These are phyloP conservation scores for Triplophysa rosa DNA, from an alignment of 2,113 vertebrate genomes.

Conservation along the genomic window DNA sequence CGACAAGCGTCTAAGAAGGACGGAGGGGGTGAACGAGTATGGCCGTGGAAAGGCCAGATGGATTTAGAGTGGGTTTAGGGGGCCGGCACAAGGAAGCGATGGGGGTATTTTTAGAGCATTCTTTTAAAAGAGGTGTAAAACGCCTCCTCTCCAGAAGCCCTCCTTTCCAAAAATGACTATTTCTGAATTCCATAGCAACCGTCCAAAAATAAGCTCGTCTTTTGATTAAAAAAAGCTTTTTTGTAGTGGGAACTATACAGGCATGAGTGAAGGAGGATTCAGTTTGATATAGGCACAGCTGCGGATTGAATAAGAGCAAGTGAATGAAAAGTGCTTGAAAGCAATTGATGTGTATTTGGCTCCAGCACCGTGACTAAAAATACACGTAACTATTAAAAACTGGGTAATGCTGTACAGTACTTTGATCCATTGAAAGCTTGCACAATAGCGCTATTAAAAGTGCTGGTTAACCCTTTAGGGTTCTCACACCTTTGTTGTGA, in stretches of 20 bases:
- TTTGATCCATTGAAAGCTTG: constrained; percentile 3
- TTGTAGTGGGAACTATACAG: not conserved
- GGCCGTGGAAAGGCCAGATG: constrained; percentile 37
- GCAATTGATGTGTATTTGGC: constrained; percentile 4
- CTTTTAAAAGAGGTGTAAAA: constrained; percentile 44
- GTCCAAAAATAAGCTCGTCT: constrained; percentile 50
- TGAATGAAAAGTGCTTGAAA: constrained; percentile 8
- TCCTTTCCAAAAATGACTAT: constrained; percentile 33
- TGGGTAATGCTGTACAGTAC: not conserved
- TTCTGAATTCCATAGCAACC: constrained; percentile 56
- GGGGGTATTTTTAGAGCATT: constrained; percentile 55
- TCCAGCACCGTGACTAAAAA: constrained; percentile 6
- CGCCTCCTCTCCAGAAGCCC: constrained; percentile 25
- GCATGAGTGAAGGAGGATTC: not conserved
- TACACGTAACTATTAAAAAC: constrained; percentile 4
- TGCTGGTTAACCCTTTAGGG: too few species aligned
- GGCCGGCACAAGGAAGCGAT: constrained; percentile 30
- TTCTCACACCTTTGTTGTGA: too few species aligned
- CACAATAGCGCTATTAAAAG: too few species aligned
- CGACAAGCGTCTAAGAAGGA: constrained; percentile 12
- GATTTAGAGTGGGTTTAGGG: constrained; percentile 37
- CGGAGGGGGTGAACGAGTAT: not conserved
- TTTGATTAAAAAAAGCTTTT: constrained; percentile 21
- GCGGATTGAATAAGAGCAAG: constrained; percentile 15
- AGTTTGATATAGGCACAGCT: constrained; percentile 6